A percentile compares a stretch with the other conserved stretches of the same genome.
These are phyloP conservation scores for Neogobius melanostomus DNA, from an alignment of 2,113 vertebrate genomes.

Conservation along the genomic window DNA sequence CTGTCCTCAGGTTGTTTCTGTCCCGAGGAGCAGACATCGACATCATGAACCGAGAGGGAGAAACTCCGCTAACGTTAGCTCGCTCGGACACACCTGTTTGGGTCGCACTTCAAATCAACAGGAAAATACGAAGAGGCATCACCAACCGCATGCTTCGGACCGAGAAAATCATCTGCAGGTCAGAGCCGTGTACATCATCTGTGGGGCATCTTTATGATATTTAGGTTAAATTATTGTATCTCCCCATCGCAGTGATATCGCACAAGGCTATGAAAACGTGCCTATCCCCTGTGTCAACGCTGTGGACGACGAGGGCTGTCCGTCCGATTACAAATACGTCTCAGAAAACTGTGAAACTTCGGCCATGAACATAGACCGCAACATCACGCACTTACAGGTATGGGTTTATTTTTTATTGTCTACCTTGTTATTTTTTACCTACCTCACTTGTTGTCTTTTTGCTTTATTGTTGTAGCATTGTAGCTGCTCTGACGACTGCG, in stretches of 20 bases:
- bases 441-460: not conserved
- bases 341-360: conserved; percentile 93
- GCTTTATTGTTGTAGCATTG: conserved; percentile 78
- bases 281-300: conserved; percentile 91
- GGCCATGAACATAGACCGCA: conserved; percentile 92
- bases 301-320: conserved; percentile 87
- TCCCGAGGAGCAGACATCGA: conserved; percentile 89
- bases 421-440: not conserved
- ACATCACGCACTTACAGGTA: conserved; percentile 92
- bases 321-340: conserved; percentile 91
- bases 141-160: conserved; percentile 85
- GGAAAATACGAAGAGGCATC: conserved; percentile 85
- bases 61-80: conserved; percentile 84
- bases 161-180: conserved; percentile 90
- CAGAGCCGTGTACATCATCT: not conserved
- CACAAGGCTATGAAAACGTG: conserved; percentile 89
- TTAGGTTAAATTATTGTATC: not conserved
- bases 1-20: conserved; percentile 81
- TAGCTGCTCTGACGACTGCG: conserved; percentile 88
- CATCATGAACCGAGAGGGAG: conserved; percentile 87
- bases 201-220: not conserved
- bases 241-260: conserved; percentile 78
- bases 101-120: conserved; percentile 90
- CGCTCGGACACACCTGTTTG: conserved; percentile 84
- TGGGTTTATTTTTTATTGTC: not conserved